Evolutionary conservation across 2,113 vertebrate genomes (phyloP).

Genomic region (Cacatua alba): DNA sequence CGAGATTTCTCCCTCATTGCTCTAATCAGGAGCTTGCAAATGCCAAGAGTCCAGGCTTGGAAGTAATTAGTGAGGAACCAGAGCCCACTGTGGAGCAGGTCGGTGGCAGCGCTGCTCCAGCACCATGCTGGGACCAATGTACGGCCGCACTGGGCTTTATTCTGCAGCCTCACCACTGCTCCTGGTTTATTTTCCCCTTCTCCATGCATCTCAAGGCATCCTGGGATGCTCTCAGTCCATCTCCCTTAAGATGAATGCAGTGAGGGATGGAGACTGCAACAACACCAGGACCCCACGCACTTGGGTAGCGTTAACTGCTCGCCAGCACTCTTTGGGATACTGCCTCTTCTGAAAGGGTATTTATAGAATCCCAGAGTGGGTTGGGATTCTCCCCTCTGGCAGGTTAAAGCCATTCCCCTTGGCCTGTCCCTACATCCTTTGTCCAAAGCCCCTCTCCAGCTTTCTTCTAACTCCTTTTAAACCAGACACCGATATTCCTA

Average conservation of each 20-base stretch:
- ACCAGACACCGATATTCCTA: background rate
- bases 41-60: slow-evolving; percentile 56
- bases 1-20: slow-evolving; percentile 52
- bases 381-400: background rate
- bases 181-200: background rate
- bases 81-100: background rate
- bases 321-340: fast-evolving
- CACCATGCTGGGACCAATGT: fast-evolving
- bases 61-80: slow-evolving; percentile 56
- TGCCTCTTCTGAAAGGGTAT: background rate
- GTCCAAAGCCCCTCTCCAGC: background rate
- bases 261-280: background rate
- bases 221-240: background rate
- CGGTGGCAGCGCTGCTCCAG: background rate
- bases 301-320: background rate
- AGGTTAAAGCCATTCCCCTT: background rate
- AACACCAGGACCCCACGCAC: fast-evolving
- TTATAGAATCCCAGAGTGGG: too few species aligned
- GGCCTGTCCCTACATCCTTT: background rate
- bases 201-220: background rate
- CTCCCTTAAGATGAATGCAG: background rate
- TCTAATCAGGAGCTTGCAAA: slow-evolving; percentile 70
- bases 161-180: background rate
- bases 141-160: background rate
- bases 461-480: background rate